Percentiles rank a stretch among this genome's conserved stretches.
Evolutionary conservation across 1,140 invertebrate species (phyloP).

Genomic region (Adoxophyes honmai): DNA sequence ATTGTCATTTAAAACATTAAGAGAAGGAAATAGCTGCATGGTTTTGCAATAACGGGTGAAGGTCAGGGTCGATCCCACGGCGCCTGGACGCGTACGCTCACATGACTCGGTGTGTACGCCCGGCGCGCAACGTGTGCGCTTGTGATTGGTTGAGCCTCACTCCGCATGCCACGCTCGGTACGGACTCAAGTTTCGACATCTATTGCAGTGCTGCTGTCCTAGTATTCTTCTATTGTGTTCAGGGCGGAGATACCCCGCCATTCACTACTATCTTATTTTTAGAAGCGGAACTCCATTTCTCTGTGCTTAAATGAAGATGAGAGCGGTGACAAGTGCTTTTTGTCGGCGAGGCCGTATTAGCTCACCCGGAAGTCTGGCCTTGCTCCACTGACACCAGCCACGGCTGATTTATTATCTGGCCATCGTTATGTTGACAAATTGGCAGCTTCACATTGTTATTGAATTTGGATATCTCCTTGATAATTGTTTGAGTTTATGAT

Average conservation of each 20-base stretch:
- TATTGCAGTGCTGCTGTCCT: neutral
- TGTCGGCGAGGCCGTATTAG: conserved; percentile 27
- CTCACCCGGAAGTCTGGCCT: conserved; percentile 29
- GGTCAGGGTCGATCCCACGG: conserved; percentile 49
- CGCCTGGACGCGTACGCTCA: conserved; percentile 36
- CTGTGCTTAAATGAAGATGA: neutral
- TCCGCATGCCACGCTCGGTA: neutral
- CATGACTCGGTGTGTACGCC: conserved; percentile 40
- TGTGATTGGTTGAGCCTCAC: conserved; percentile 40
- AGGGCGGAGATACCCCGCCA: no score
- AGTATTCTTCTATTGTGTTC: neutral
- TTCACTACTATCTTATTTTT: no score
- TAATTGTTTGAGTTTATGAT: neutral
- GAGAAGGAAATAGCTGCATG: conserved; percentile 18
- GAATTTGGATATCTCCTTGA: neutral
- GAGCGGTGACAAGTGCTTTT: conserved; percentile 24
- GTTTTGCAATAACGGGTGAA: conserved; percentile 37
- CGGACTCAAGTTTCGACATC: no score
- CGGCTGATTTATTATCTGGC: conserved; percentile 7
- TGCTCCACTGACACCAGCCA: conserved; percentile 21
- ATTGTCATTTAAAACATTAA: neutral
- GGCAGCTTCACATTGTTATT: neutral
- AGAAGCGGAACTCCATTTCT: no score
- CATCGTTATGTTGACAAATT: conserved; percentile 1
- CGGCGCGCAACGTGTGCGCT: conserved; percentile 33